Percentiles rank a stretch among this genome's conserved stretches.
These are phyloP conservation scores for Tiaroga cobitis DNA, from an alignment of 2,797 vertebrate species.

Conservation along the genomic window DNA sequence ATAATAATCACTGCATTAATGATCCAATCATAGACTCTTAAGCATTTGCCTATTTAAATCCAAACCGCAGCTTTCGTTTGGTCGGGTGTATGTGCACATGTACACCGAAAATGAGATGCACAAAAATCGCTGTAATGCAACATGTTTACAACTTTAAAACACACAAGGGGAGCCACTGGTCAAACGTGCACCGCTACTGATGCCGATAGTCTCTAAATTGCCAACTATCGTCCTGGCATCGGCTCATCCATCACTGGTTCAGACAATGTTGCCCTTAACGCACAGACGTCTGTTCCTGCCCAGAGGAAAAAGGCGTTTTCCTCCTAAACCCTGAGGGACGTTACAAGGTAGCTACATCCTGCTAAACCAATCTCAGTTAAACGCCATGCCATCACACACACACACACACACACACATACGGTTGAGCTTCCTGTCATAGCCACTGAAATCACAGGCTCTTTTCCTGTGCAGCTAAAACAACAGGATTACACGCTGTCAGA, in stretches of 20 bases:
- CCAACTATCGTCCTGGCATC: neutral
- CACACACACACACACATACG: neutral
- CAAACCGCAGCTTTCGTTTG: too few relatives aligned
- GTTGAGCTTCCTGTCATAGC: slow-evolving; percentile 49
- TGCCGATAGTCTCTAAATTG: neutral
- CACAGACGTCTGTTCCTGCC: neutral
- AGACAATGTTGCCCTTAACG: neutral
- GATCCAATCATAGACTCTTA: too few relatives aligned
- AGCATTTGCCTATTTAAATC: too few relatives aligned
- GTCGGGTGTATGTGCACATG: neutral
- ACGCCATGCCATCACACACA: slow-evolving; percentile 5
- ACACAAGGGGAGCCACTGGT: neutral
- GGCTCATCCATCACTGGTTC: too few relatives aligned
- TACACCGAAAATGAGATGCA: neutral
- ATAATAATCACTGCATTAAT: too few relatives aligned
- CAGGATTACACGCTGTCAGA: slow-evolving; percentile 16
- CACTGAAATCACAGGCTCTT: slow-evolving; percentile 27
- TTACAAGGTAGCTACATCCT: slow-evolving; percentile 47
- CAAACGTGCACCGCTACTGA: neutral
- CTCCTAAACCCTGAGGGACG: slow-evolving; percentile 50
- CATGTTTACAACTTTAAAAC: too few relatives aligned
- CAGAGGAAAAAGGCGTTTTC: slow-evolving; percentile 55
- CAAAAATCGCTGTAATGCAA: neutral
- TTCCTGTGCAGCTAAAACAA: slow-evolving; percentile 53
- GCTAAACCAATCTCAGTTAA: slow-evolving; percentile 32